phyloP scores from a whole-genome alignment of 2,113 vertebrate genomes.

The Hyperopisus bebe region DNA sequence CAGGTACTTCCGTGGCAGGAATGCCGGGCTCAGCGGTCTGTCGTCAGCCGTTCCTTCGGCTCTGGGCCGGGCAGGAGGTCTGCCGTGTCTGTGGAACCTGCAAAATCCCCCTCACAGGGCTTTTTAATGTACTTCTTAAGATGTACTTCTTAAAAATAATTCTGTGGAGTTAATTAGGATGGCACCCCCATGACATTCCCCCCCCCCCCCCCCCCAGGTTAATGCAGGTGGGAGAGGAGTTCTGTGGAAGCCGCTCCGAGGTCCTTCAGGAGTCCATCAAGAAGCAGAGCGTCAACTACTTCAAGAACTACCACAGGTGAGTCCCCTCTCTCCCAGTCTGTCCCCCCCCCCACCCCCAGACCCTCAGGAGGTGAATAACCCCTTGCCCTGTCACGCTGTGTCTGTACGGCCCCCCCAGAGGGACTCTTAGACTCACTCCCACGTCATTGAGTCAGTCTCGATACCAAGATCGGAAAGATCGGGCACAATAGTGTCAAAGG shows the following conservation, averaged over 20 bases:
- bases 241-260: slow-evolving; percentile 94
- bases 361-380: not conserved
- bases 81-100: not conserved
- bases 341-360: not conserved
- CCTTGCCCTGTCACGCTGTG: not conserved
- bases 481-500: too few species aligned
- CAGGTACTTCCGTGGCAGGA: slow-evolving; percentile 67
- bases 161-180: slow-evolving; percentile 24
- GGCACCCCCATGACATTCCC: not conserved
- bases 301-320: slow-evolving; percentile 98
- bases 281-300: slow-evolving; percentile 95
- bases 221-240: slow-evolving; percentile 97
- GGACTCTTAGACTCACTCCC: too few species aligned
- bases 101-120: slow-evolving; percentile 33
- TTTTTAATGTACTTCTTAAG: slow-evolving; percentile 22
- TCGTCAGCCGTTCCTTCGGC: too few species aligned
- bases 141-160: slow-evolving; percentile 24
- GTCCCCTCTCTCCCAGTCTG: not conserved
- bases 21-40: slow-evolving; percentile 20
- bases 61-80: not conserved
- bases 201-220: slow-evolving; percentile 57
- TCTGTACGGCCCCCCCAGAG: not conserved
- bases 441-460: not conserved
- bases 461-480: too few species aligned
- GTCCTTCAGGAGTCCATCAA: slow-evolving; percentile 96